Base-by-base conservation (phyloP, 2,113 vertebrate species). In the Asarcornis scutulata region DNA sequence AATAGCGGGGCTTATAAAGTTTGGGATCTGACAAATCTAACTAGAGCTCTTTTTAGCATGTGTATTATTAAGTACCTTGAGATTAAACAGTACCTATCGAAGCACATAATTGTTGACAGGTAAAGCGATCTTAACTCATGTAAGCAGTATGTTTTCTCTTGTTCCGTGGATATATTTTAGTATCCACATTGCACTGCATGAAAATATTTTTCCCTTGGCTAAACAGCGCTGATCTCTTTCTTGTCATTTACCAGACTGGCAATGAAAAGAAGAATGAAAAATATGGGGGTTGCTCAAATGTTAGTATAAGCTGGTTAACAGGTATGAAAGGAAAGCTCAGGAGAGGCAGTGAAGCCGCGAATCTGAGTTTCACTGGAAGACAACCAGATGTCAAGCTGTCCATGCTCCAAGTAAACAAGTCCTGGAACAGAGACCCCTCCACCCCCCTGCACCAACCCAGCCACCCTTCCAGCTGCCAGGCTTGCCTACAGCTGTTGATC, bases 1-100 rank as follows among this genome's bases (percentile, higher is more conserved):
- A 91, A 91, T 62, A 93, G 86, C 32, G 86, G 66, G 69, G 36
- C 53, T 92, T 86, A 84, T 8, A 27, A 95, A 85, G 74, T 82
- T 93, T 53, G 5, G 6, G 58, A 76, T 66, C 26, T 71, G 67
- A 91, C 48, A 87, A 93, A 78, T 67, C 48, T 32, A 93, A 72
- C 76, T 17, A 40, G 42, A 95, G 48, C 11, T 63, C 16, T 52
- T 91, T 55, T 56, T 66, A 81, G 31, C 58, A 63, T 6, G 22
- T 2, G 0, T 64, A 76, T 84, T 69, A 81, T 66, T 76, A 66
- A 62, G 44, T 26, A 44, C 15, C 62, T 53, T 46, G 58, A 88
- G 58, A 94, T 82, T 91, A 88, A 91, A 91, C 42, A 79, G 76
- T 23, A 92, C 26, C 69, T 87, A 46, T 29, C 48, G 44, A 74